A percentile compares a stretch with the other conserved stretches of the same genome.
Evolutionary conservation across 2,888 invertebrate genomes (phyloP).

Genomic region (Papilio protenor): DNA sequence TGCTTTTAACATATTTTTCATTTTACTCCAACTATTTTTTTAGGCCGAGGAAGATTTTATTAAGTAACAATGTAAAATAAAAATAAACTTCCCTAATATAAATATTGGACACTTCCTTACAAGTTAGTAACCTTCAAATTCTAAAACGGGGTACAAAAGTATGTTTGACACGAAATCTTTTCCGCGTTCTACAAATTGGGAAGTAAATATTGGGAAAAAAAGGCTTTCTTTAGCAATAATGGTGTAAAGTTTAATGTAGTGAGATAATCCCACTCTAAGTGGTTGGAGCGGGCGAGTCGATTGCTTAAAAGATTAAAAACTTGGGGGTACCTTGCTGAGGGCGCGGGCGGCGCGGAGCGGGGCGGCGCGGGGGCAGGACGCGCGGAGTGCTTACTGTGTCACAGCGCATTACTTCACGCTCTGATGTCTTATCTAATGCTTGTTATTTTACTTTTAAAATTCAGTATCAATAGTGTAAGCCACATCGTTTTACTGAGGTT

Average conservation of each 20-base stretch:
- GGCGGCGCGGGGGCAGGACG: not conserved
- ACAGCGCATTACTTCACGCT: slow-evolving; percentile 20
- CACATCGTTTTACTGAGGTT: not conserved
- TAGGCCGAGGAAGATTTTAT: not conserved
- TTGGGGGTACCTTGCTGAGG: slow-evolving; percentile 57
- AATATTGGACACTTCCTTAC: no score
- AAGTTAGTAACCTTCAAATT: not conserved
- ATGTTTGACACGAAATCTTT: slow-evolving; percentile 19
- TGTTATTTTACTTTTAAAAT: not conserved
- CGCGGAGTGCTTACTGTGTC: slow-evolving; percentile 27
- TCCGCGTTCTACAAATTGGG: slow-evolving; percentile 14
- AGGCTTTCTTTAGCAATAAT: slow-evolving; percentile 47
- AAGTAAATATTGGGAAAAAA: slow-evolving; percentile 40
- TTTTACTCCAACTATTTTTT: not conserved
- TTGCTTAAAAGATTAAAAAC: slow-evolving; percentile 70
- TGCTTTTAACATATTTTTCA: not conserved
- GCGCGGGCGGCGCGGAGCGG: slow-evolving; percentile 33
- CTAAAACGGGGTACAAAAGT: not conserved
- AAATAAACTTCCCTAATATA: no score
- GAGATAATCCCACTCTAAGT: slow-evolving; percentile 61
- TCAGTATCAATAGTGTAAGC: not conserved
- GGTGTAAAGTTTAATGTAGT: slow-evolving; percentile 66
- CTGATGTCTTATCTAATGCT: slow-evolving; percentile 17
- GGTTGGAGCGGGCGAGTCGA: slow-evolving; percentile 54
- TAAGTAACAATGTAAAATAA: no score